Percentiles rank a stretch among this genome's conserved stretches.
Evolutionary conservation across 1,140 invertebrate species (phyloP).

Genomic region (Radopholus similis): DNA sequence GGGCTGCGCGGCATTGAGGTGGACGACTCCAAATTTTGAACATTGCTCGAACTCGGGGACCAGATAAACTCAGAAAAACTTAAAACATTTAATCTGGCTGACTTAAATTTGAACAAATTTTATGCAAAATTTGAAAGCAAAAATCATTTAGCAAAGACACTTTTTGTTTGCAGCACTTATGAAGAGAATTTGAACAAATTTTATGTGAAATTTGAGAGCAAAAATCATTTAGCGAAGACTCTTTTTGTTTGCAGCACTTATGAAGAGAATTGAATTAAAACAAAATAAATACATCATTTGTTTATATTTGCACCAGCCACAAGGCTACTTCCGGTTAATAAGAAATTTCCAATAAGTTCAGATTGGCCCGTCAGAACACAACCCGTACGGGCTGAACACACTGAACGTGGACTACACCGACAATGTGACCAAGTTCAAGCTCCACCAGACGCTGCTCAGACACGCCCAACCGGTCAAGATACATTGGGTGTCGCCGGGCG

Average conservation of each 20-base stretch:
- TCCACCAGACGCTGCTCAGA: too few relatives aligned
- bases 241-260: too few relatives aligned
- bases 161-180: background rate
- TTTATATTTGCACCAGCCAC: too few relatives aligned
- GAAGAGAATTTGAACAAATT: background rate
- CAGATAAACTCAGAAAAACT: too few relatives aligned
- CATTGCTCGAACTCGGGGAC: too few relatives aligned
- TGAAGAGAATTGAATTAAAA: too few relatives aligned
- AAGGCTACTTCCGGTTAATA: too few relatives aligned
- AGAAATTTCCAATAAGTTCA: too few relatives aligned
- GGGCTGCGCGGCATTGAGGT: constrained; percentile 10
- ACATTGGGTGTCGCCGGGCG: constrained; percentile 4
- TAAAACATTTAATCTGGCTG: too few relatives aligned
- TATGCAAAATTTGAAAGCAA: background rate
- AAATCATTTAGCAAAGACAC: background rate
- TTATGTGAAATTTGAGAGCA: background rate
- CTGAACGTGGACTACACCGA: constrained; percentile 19
- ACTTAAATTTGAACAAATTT: background rate
- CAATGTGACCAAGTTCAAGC: background rate
- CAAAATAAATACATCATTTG: too few relatives aligned
- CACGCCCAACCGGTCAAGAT: too few relatives aligned
- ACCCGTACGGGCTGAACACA: constrained; percentile 7
- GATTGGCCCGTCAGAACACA: constrained; percentile 9
- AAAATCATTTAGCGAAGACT: background rate
- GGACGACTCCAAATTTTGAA: too few relatives aligned